A percentile compares a stretch with the other conserved stretches of the same genome.
Conservation (phyloP, 2,888 invertebrate genomes). For the Bombylius discolor region DNA sequence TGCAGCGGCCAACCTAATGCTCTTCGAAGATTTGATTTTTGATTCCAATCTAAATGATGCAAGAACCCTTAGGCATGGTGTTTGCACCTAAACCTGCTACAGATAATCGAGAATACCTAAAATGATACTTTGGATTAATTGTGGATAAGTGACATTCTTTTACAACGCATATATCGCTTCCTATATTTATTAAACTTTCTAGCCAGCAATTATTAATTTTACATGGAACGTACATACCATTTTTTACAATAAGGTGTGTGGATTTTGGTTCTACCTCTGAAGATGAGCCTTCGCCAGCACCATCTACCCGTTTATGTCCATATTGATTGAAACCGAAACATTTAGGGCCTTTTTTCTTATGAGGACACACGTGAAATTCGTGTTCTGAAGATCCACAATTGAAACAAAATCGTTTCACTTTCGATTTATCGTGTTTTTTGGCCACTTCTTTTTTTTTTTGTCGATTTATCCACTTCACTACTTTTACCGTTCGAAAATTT, state of each 20-base stretch:
- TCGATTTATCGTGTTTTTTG: not conserved
- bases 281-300: no score
- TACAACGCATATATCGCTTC: not conserved
- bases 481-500: not conserved
- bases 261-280: not conserved
- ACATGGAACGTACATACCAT: not conserved
- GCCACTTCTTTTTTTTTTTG: not conserved
- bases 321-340: not conserved
- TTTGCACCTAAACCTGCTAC: not conserved
- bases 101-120: not conserved
- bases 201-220: not conserved
- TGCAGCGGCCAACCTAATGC: no score
- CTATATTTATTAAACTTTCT: not conserved
- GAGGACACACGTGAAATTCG: not conserved
- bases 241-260: not conserved
- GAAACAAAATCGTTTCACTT: not conserved
- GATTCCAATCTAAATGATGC: not conserved
- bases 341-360: constrained; percentile 1
- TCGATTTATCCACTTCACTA: not conserved
- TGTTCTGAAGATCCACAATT: not conserved
- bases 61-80: not conserved
- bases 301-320: not conserved
- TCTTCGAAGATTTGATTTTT: not conserved
- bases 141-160: not conserved
- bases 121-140: not conserved